phyloP scores from a whole-genome alignment of 2,888 invertebrate species.

The Tholera decimalis region DNA sequence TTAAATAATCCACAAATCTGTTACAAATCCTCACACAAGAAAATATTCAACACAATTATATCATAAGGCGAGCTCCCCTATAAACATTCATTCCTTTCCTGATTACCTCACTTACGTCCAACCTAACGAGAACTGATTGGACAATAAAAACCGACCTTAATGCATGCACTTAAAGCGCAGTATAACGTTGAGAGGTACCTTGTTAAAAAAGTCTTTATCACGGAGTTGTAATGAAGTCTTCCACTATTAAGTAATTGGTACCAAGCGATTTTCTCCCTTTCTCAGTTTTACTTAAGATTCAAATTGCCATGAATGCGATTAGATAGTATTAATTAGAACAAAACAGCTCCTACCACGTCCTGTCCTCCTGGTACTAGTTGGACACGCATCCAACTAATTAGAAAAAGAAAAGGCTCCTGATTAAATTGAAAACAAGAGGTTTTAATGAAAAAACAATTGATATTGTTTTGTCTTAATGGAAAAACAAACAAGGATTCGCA shows the following conservation, averaged over 20 bases:
- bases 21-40: constrained; percentile 35
- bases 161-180: constrained; percentile 33
- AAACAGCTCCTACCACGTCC: constrained; percentile 58
- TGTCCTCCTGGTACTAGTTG: constrained; percentile 51
- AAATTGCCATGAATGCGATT: constrained; percentile 52
- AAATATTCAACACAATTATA: constrained; percentile 58
- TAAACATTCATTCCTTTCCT: constrained; percentile 70
- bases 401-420: constrained; percentile 46
- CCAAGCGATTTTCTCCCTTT: constrained; percentile 66
- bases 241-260: constrained; percentile 57
- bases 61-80: constrained; percentile 66
- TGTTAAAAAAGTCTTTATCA: constrained; percentile 61
- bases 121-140: constrained; percentile 48
- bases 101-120: constrained; percentile 68
- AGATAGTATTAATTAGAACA: constrained; percentile 64
- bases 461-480: neutral
- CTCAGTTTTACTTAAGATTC: constrained; percentile 40
- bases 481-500: constrained; percentile 3
- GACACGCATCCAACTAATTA: constrained; percentile 52
- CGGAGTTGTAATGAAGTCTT: constrained; percentile 71
- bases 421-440: constrained; percentile 31
- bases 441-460: constrained; percentile 10
- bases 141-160: constrained; percentile 48
- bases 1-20: constrained; percentile 27
- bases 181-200: constrained; percentile 45